These are phyloP conservation scores for Tanytarsus gracilentus DNA, from an alignment of 2,888 invertebrate species.

Conservation along the genomic window DNA sequence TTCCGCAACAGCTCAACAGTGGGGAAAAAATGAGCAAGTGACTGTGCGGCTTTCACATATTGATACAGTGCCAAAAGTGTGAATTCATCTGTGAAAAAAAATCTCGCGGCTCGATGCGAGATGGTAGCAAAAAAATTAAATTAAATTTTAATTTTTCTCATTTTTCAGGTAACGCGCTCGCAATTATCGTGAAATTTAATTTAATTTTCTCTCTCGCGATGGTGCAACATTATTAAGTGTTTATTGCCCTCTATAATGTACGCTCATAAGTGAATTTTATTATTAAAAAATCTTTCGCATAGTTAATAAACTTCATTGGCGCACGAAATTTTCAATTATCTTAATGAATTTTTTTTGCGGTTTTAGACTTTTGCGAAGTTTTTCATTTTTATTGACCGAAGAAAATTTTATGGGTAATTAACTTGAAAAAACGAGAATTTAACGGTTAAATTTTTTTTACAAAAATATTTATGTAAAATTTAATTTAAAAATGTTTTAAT, in stretches of 20 bases:
- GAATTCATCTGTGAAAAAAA: constrained; percentile 15
- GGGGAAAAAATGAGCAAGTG: not conserved
- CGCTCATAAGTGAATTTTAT: no score
- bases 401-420: no score
- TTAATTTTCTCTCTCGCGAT: not conserved
- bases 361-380: not conserved
- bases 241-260: no score
- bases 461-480: no score
- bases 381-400: no score
- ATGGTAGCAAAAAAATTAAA: not conserved
- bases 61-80: constrained; percentile 22
- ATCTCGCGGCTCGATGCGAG: not conserved
- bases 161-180: constrained; percentile 23
- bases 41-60: not conserved
- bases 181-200: constrained; percentile 22
- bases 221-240: not conserved
- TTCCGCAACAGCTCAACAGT: not conserved
- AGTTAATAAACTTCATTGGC: no score
- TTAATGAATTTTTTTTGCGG: no score
- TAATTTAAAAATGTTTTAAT: no score
- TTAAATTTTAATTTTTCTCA: constrained; percentile 11
- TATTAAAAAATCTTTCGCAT: no score
- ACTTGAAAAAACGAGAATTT: no score
- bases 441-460: no score
- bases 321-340: no score